These are phyloP conservation scores for Tapirus terrestris DNA, from an alignment of 2,113 vertebrate species.

Conservation along the genomic window DNA sequence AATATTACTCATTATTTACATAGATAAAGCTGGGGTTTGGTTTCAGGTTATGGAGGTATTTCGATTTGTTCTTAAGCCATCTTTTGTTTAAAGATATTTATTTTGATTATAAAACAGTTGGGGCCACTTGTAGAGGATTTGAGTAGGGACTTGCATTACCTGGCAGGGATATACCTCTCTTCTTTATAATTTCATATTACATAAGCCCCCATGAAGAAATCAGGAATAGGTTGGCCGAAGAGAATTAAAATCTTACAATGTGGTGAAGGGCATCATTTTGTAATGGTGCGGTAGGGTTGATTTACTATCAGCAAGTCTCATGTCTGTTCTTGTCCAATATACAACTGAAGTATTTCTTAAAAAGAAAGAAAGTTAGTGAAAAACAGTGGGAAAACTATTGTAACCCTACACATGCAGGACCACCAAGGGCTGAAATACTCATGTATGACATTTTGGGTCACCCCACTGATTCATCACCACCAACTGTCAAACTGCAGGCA, in stretches of 20 bases:
- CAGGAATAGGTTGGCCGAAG: background rate
- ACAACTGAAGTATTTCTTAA: background rate
- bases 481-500: fast-evolving
- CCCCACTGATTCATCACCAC: background rate
- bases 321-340: conserved; percentile 49
- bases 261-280: conserved; percentile 37
- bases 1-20: background rate
- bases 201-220: background rate
- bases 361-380: background rate
- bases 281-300: conserved; percentile 58
- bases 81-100: conserved; percentile 40
- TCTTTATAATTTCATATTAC: background rate
- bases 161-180: conserved; percentile 11
- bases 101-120: conserved; percentile 31
- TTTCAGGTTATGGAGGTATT: conserved; percentile 45
- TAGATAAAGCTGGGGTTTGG: conserved; percentile 66
- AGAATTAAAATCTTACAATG: conserved; percentile 18
- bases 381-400: background rate
- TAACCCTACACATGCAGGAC: background rate
- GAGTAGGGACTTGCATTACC: conserved; percentile 69
- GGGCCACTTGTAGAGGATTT: conserved; percentile 36
- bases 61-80: background rate
- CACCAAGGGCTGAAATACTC: background rate
- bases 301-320: conserved; percentile 28
- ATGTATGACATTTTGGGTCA: background rate